A percentile compares a stretch with the other conserved stretches of the same genome.
Conservation (phyloP, 2,888 invertebrate species). For the Octodonta nipae region DNA sequence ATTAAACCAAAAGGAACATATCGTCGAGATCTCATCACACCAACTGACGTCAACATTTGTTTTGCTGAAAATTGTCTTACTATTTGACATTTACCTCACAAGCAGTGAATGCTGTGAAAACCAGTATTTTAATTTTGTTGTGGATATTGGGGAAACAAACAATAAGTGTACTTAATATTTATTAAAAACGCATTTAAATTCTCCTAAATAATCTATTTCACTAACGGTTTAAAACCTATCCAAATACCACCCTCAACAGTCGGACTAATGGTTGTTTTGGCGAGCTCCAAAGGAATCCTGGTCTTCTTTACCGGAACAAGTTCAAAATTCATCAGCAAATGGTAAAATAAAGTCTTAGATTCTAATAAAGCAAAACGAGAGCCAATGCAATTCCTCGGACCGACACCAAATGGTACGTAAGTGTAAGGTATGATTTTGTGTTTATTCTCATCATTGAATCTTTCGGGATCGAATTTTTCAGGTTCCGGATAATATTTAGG, state of each 20-base stretch:
- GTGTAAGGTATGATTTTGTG: constrained; percentile 36
- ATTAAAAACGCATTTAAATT: no score
- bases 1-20: no score
- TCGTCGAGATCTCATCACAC: no score
- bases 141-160: no score
- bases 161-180: no score
- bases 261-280: constrained; percentile 17
- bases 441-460: constrained; percentile 24
- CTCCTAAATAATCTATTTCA: no score
- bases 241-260: constrained; percentile 16
- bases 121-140: no score
- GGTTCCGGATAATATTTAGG: constrained; percentile 35
- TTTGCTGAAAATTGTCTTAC: no score
- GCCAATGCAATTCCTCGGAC: constrained; percentile 42
- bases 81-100: no score
- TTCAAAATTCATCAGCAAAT: constrained; percentile 23
- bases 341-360: constrained; percentile 16
- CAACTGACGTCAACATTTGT: no score
- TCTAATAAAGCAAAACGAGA: constrained; percentile 33
- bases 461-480: constrained; percentile 37
- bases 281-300: constrained; percentile 21
- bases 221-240: constrained; percentile 14
- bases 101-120: no score
- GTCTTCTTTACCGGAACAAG: constrained; percentile 23
- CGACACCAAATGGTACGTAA: constrained; percentile 41